A percentile compares a stretch with the other conserved stretches of the same genome.
phyloP scores from a whole-genome alignment of 2,113 vertebrate species.

The Embiotoca jacksoni region DNA sequence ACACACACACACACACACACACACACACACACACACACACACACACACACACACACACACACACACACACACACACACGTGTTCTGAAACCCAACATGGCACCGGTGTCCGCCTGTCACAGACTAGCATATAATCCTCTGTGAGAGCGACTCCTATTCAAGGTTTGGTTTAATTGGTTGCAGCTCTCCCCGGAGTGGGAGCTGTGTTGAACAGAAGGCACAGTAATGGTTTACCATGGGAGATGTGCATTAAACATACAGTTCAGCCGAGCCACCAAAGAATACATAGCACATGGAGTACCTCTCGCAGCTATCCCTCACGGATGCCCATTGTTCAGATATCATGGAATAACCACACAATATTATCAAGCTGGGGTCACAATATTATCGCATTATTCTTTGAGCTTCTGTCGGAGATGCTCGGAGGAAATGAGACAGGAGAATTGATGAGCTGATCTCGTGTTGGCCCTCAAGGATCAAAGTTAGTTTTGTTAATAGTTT shows the following conservation, averaged over 20 bases:
- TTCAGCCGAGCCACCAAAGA: constrained; percentile 37
- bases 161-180: constrained; percentile 73
- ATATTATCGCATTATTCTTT: constrained; percentile 1
- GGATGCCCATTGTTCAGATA: constrained; percentile 11
- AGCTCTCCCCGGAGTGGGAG: constrained; percentile 47
- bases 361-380: constrained; percentile 25
- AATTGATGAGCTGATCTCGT: constrained; percentile 26
- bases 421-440: neutral
- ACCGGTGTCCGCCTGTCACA: constrained; percentile 57
- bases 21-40: too few species aligned
- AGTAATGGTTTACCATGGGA: constrained; percentile 69
- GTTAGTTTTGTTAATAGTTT: constrained; percentile 26
- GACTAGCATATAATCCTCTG: constrained; percentile 20
- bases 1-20: constrained; percentile 5
- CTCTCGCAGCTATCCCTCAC: constrained; percentile 14
- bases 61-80: constrained; percentile 1
- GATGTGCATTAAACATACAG: constrained; percentile 57
- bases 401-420: neutral
- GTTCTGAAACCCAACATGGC: constrained; percentile 22
- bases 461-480: constrained; percentile 22
- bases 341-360: constrained; percentile 24
- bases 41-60: too few species aligned
- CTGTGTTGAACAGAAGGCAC: constrained; percentile 36
- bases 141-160: constrained; percentile 32
- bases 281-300: constrained; percentile 10